Percentiles rank a stretch among this genome's conserved stretches.
phyloP scores from a whole-genome alignment of 2,888 invertebrate species.

The Calliscelio sp. region DNA sequence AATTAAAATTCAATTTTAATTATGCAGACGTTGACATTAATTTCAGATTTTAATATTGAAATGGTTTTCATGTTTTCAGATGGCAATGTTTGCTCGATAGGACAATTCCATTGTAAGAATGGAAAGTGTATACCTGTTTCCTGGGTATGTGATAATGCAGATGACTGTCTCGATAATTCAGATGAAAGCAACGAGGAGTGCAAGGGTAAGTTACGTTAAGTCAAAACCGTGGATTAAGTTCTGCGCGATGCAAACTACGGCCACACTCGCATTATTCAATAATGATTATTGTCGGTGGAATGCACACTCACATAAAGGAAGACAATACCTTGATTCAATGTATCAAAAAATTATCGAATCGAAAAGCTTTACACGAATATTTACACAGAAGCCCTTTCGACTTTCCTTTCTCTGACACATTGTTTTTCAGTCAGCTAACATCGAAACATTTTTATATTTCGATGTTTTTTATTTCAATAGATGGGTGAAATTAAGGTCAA shows the following conservation, averaged over 20 bases:
- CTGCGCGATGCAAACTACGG: constrained; percentile 31
- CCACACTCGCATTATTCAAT: constrained; percentile 19
- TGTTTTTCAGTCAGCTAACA: too few relatives aligned
- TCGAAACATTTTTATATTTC: too few relatives aligned
- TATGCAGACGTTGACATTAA: too few relatives aligned
- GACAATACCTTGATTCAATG: constrained; percentile 41
- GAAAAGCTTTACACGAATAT: constrained; percentile 12
- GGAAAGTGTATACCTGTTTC: constrained; percentile 92
- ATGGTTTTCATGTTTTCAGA: too few relatives aligned
- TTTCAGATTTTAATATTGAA: too few relatives aligned
- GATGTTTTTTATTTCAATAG: too few relatives aligned
- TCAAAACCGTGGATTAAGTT: constrained; percentile 19
- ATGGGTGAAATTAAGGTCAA: too few relatives aligned
- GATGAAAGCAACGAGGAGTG: constrained; percentile 92
- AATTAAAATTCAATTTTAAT: too few relatives aligned
- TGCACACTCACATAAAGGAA: neutral
- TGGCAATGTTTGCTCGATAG: constrained; percentile 87
- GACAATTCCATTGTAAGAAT: constrained; percentile 92
- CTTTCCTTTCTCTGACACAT: constrained; percentile 20
- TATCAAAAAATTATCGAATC: constrained; percentile 18
- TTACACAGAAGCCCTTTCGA: constrained; percentile 19
- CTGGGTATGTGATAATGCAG: constrained; percentile 92
- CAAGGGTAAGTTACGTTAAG: constrained; percentile 86
- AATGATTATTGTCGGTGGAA: constrained; percentile 28
- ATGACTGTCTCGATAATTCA: constrained; percentile 93